Base-by-base conservation (phyloP, 2,797 vertebrate genomes). In the Rhinella marina region DNA sequence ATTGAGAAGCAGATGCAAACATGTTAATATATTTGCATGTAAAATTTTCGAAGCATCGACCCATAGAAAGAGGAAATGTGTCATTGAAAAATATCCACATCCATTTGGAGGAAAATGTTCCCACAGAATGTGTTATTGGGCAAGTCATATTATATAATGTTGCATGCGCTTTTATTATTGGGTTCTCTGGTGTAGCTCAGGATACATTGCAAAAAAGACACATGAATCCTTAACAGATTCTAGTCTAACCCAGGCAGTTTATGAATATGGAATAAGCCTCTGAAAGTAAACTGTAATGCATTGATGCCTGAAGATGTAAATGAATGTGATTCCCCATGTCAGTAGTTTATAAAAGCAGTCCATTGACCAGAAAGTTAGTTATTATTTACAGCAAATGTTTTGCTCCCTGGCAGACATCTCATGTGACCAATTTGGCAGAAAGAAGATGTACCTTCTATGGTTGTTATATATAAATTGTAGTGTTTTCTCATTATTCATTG, bases 371-470 rank as follows among this genome's bases (percentile, higher is more conserved):
- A 50, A 86, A 70, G 48, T 56, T 50, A 66, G 25, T 56, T 64
- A 86, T 86, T 86, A 86, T 79, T 86, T 86, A 77, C 85, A 79
- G 85, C 62, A 80, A 80, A 86, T 86, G 64, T 80, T 68, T 86
- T 80, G 76, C 64, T 78, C 76, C 50, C 52, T 56, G 64, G 61
- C 76, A 86, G 62, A 78, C n/a, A 66, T 85, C 84, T 85, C 84
- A 78, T 85, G 84, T 77, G 84, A 62, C 72, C 84, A 85, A 85
- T 85, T 85, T 85, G 41, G 59, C 84, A 77, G 70, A 48, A 68
- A 79, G 27, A 86, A 70, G 80, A 86, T 77, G 57, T 70, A 80
- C 48, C 85, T 70, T 73, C 54, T 84, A 56, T 57, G 41, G 66
- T 57, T 78, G 59, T 86, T 79, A 56, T 86, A 79, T 86, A 86